Evolutionary conservation across 2,113 vertebrate genomes (phyloP), one percentile per base, ranked within the genome.

Genomic region (Callocephalon fimbriatum): DNA sequence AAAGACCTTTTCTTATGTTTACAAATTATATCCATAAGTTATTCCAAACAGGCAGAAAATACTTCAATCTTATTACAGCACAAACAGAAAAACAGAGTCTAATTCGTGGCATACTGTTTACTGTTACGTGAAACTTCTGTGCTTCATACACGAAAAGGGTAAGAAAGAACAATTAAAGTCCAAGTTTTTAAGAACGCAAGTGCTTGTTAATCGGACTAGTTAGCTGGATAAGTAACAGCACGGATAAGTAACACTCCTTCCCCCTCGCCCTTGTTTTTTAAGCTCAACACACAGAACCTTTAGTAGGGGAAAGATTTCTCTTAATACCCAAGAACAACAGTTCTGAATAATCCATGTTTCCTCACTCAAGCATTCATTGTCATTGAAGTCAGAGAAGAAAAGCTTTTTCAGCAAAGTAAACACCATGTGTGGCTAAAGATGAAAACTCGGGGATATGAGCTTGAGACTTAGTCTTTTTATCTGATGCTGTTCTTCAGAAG

Each of bases 41-140:
- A 86, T 40, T 92, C 54, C 58, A 91, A 88, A 90, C 31, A 67
- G 32, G 61, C 63, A 84, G 68, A 77, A 95, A 95, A 93, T 67
- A 86, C 18, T 71, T 81, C 80, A 20, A 1, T 74, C 32, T 88
- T 77, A 38, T 50, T 94, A 91, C 77, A 93, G 70, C 86, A 93
- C 38, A 76, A 93, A 81, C 56, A 92, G 61, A 66, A 92, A 66
- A 86, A 29, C 21, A 81, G 27, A 78, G 11, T 26, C 38, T 71
- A 81, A 67, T 74, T 74, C 68, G 84, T 91, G 47, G 68, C 74
- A 68, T 12, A 26, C 7, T 59, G 56, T 66, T 81, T 35, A 13
- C 56, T 58, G 56, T 35, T 35, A 35, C 2, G 56, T 58, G 19
- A 23, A 58, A 58, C 9, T 23, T 58, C 32, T 15, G 21, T 35